Percentiles rank a stretch among this genome's conserved stretches.
Conservation (phyloP, 2,888 invertebrate species). For the Drosophila parthenogenetica region DNA sequence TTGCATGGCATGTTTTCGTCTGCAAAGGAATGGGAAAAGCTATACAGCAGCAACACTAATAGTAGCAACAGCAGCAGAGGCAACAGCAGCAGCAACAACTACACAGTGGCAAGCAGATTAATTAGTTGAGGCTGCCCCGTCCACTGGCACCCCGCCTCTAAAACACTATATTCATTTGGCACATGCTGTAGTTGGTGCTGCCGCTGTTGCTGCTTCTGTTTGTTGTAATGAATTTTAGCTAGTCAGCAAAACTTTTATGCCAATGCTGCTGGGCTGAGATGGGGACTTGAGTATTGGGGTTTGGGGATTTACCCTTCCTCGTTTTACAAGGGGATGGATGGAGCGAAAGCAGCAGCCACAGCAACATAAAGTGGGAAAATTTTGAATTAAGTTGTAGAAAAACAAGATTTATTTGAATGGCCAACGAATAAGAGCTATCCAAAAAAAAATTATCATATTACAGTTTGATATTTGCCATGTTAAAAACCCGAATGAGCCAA, state of each 20-base stretch:
- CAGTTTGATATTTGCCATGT: slow-evolving; percentile 45
- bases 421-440: slow-evolving; percentile 23
- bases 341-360: background rate
- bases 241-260: slow-evolving; percentile 82
- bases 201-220: slow-evolving; percentile 53
- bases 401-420: slow-evolving; percentile 67
- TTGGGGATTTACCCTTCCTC: slow-evolving; percentile 18
- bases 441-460: slow-evolving; percentile 55
- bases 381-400: slow-evolving; percentile 75
- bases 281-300: slow-evolving; percentile 19
- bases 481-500: slow-evolving; percentile 47
- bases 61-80: slow-evolving; percentile 12
- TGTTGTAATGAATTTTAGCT: slow-evolving; percentile 83
- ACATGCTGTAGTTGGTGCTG: slow-evolving; percentile 52
- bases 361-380: slow-evolving; percentile 44
- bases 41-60: slow-evolving; percentile 32
- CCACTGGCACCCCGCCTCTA: slow-evolving; percentile 22
- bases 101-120: slow-evolving; percentile 75
- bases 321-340: slow-evolving; percentile 11
- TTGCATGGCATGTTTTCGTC: slow-evolving; percentile 58
- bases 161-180: slow-evolving; percentile 35
- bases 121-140: slow-evolving; percentile 80
- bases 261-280: slow-evolving; percentile 53
- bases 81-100: slow-evolving; percentile 32
- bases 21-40: slow-evolving; percentile 22